Conservation (phyloP, 2,888 invertebrate species). For the Agriopis aurantiaria region DNA sequence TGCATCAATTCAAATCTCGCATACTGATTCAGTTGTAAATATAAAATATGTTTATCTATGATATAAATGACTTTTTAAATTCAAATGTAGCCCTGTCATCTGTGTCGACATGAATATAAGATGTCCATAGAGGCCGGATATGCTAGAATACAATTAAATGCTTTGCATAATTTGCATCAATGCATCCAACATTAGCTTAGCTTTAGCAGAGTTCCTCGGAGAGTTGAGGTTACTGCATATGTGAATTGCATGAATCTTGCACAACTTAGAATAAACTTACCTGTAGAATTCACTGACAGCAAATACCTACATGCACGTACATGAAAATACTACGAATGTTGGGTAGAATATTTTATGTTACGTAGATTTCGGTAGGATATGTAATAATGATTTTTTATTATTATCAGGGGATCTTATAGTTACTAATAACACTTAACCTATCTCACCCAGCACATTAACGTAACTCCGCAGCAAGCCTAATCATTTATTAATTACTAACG, state of each 20-base stretch:
- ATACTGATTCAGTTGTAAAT: slow-evolving; percentile 26
- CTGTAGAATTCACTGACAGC: slow-evolving; percentile 15
- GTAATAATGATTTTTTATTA: slow-evolving; percentile 16
- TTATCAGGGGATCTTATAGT: slow-evolving; percentile 16
- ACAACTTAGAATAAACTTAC: slow-evolving; percentile 28
- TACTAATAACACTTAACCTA: slow-evolving; percentile 23
- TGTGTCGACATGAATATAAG: slow-evolving; percentile 54
- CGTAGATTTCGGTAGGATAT: neutral
- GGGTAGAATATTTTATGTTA: slow-evolving; percentile 9
- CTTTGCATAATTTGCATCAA: slow-evolving; percentile 73
- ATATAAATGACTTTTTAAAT: slow-evolving; percentile 26
- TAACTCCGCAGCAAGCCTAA: slow-evolving; percentile 33
- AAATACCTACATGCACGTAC: slow-evolving; percentile 15
- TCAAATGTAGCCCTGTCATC: slow-evolving; percentile 32
- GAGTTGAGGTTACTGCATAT: slow-evolving; percentile 42
- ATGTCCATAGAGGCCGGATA: slow-evolving; percentile 64
- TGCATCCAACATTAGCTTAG: slow-evolving; percentile 50
- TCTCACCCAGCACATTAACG: slow-evolving; percentile 25
- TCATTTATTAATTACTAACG: slow-evolving; percentile 41
- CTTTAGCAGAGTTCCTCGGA: slow-evolving; percentile 40
- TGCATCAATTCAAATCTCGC: slow-evolving; percentile 19
- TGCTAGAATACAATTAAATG: slow-evolving; percentile 74
- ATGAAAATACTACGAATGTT: slow-evolving; percentile 2
- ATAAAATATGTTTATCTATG: too few relatives aligned
- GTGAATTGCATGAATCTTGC: slow-evolving; percentile 41